Percentiles rank a stretch among this genome's conserved stretches.
These are phyloP conservation scores for Aphaenogaster rudis DNA, from an alignment of 1,140 invertebrate genomes.

Conservation along the genomic window DNA sequence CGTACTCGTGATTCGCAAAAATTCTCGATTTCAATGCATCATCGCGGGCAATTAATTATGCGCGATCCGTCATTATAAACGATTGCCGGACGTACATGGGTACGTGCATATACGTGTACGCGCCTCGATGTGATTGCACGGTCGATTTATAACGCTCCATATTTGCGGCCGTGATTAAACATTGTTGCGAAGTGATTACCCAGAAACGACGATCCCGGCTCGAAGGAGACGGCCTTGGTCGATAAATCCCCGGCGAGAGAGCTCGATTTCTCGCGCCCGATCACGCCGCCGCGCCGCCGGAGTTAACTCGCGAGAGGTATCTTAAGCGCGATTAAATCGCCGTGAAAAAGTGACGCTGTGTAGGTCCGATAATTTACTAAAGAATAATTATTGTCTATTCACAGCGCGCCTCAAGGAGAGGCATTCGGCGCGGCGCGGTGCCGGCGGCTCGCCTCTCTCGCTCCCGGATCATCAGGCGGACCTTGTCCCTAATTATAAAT, in stretches of 20 bases:
- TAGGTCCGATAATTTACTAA: slow-evolving; percentile 68
- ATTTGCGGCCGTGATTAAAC: slow-evolving; percentile 64
- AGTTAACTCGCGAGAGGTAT: slow-evolving; percentile 61
- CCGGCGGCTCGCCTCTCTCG: slow-evolving; percentile 32
- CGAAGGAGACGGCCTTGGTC: slow-evolving; percentile 64
- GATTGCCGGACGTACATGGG: slow-evolving; percentile 29
- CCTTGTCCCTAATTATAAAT: slow-evolving; percentile 75
- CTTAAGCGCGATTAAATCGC: slow-evolving; percentile 63
- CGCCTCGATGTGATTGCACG: slow-evolving; percentile 54
- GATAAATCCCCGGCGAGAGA: slow-evolving; percentile 50
- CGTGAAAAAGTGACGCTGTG: slow-evolving; percentile 62
- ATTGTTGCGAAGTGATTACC: slow-evolving; percentile 65
- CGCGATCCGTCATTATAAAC: slow-evolving; percentile 54
- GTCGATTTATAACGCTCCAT: slow-evolving; percentile 65
- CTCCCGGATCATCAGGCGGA: slow-evolving; percentile 71
- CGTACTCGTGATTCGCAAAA: slow-evolving; percentile 57
- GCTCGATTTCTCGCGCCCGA: slow-evolving; percentile 61
- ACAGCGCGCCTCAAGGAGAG: slow-evolving; percentile 36
- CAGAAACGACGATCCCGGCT: slow-evolving; percentile 57
- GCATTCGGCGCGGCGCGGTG: neutral
- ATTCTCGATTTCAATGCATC: slow-evolving; percentile 55
- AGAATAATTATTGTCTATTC: slow-evolving; percentile 72
- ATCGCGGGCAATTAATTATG: slow-evolving; percentile 61
- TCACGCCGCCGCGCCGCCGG: slow-evolving; percentile 44
- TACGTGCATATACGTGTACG: neutral